Percentiles rank a stretch among this genome's conserved stretches.
These are phyloP conservation scores for Zaprionus ghesquierei DNA, from an alignment of 1,140 invertebrate genomes.

Conservation along the genomic window DNA sequence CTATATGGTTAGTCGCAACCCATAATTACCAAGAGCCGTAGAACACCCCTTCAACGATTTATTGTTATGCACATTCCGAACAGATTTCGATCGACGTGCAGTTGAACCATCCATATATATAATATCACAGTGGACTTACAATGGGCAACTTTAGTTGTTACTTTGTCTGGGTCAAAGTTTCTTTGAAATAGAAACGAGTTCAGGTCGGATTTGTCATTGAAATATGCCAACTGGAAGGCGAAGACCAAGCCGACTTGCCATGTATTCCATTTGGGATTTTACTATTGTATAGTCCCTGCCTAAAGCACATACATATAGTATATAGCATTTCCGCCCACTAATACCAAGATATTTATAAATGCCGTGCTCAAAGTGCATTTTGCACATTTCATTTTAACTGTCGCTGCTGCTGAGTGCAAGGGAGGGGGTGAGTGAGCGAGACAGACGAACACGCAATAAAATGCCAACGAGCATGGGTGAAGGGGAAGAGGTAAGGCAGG, in stretches of 20 bases:
- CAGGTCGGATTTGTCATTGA: not conserved
- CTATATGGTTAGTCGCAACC: not conserved
- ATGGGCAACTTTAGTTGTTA: not conserved
- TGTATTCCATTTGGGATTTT: not conserved
- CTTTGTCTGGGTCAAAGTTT: not conserved
- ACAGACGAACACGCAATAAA: slow-evolving; percentile 61
- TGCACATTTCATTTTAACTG: slow-evolving; percentile 72
- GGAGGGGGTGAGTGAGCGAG: slow-evolving; percentile 4
- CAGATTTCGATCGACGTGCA: not conserved
- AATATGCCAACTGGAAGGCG: not conserved
- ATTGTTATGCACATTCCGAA: not conserved
- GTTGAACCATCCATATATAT: not conserved
- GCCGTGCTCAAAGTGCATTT: slow-evolving; percentile 56
- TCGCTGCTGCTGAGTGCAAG: slow-evolving; percentile 34
- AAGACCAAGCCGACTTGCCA: not conserved
- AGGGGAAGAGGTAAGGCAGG: not conserved
- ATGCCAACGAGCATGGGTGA: slow-evolving; percentile 49
- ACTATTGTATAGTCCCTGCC: not conserved
- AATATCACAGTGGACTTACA: not conserved
- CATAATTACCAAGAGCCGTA: not conserved
- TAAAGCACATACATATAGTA: not conserved
- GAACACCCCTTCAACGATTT: not conserved
- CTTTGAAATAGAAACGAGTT: not conserved
- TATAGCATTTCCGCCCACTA: not conserved
- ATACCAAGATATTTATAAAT: slow-evolving; percentile 27